Conservation (phyloP, 2,797 vertebrate genomes). For the Onychomys torridus region DNA sequence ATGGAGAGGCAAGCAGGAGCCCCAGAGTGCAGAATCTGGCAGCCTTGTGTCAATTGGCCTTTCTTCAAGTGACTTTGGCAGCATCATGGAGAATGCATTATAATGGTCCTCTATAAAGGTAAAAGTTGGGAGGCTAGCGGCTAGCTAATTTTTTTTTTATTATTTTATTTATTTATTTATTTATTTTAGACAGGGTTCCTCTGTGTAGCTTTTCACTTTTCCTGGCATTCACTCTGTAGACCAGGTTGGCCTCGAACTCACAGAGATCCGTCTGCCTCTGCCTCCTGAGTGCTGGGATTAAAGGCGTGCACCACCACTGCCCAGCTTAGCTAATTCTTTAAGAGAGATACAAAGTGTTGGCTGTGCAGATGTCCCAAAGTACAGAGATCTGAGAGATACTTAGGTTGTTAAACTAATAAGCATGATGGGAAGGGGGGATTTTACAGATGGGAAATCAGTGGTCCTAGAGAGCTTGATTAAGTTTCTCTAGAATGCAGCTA, state of each 20-base stretch:
- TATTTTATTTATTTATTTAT: too few species aligned
- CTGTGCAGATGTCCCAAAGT: background rate
- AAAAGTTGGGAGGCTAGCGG: background rate
- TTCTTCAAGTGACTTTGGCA: background rate
- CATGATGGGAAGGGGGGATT: background rate
- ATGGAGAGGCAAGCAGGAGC: background rate
- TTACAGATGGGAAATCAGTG: background rate
- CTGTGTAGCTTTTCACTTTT: too few species aligned
- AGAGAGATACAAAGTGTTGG: background rate
- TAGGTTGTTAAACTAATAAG: background rate
- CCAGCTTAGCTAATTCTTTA: background rate
- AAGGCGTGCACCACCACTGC: too few species aligned
- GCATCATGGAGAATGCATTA: background rate
- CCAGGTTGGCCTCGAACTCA: too few species aligned
- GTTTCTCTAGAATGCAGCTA: background rate
- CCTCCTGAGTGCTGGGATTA: too few species aligned
- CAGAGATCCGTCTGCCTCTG: too few species aligned
- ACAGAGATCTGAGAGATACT: background rate
- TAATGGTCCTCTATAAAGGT: background rate
- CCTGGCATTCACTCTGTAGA: too few species aligned
- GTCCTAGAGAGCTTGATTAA: background rate
- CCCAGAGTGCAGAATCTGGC: background rate
- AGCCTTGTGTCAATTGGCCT: background rate
- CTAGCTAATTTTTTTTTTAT: too few species aligned
- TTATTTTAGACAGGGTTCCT: too few species aligned